Evolutionary conservation across 2,113 vertebrate species (phyloP).

Genomic region (Origma solitaria): DNA sequence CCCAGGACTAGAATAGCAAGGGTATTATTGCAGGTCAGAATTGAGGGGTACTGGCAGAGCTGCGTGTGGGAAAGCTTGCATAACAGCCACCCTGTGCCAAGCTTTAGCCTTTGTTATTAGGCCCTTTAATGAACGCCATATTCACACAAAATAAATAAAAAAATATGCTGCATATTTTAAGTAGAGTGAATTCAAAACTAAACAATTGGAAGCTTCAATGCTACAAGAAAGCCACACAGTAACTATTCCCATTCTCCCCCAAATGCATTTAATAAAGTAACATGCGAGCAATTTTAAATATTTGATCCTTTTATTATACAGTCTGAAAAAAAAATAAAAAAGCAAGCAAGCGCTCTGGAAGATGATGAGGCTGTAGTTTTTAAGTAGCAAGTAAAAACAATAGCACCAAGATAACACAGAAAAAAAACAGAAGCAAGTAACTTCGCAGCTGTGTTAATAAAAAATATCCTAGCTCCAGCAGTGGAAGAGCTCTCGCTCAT

Average conservation of each 20-base stretch:
- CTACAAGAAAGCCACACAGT: constrained; percentile 26
- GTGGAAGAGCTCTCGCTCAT: not conserved
- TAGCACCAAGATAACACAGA: constrained; percentile 33
- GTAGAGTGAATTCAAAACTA: constrained; percentile 42
- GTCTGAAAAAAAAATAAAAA: not conserved
- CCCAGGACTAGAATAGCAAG: constrained; percentile 53
- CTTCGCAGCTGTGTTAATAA: not conserved
- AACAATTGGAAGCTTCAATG: constrained; percentile 55
- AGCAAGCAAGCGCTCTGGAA: not conserved
- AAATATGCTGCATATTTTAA: constrained; percentile 57
- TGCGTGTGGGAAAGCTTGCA: constrained; percentile 62
- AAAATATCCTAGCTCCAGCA: not conserved
- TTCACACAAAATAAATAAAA: constrained; percentile 49
- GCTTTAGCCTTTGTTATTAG: constrained; percentile 66
- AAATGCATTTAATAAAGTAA: constrained; percentile 48
- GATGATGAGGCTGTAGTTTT: constrained; percentile 38
- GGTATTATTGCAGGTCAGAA: constrained; percentile 64
- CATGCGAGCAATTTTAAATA: constrained; percentile 39
- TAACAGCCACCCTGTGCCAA: constrained; percentile 55
- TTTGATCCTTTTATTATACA: constrained; percentile 30
- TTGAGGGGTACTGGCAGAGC: constrained; percentile 55
- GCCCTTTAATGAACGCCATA: constrained; percentile 65
- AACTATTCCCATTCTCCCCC: constrained; percentile 42
- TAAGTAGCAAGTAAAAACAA: constrained; percentile 57
- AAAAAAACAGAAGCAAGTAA: not conserved